Base-by-base conservation (phyloP, 2,888 invertebrate species). In the Litoditis marina region DNA sequence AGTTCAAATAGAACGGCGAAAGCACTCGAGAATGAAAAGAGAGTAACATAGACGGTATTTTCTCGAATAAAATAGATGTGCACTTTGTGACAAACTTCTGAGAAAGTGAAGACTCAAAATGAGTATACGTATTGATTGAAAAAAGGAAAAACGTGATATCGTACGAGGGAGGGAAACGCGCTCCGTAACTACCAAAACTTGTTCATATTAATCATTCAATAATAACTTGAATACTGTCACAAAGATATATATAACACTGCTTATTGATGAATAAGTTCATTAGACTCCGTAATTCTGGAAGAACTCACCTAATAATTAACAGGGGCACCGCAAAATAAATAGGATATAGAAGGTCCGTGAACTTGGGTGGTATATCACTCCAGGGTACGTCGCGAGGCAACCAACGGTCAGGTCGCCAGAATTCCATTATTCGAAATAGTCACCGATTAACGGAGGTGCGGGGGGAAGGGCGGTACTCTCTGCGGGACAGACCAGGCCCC, bases 301-400 rank as follows among this genome's bases (percentile, higher is more conserved):
- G 30, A 47, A 30, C 60, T 31, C 54, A 68, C 70, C 70, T 66
- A 42, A 78, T 60, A 32, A 74, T 50, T 11, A 79, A 64, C 22
- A 79, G 57, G 0, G 77, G 78, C 44, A 78, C 47, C 11, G 77
- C 73, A 42, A 78, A 60, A 55, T 76, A 78, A 25, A 79, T 66
- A n/a, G 78, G 76, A 11, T 69, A 68, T 42, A 72, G 36, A 7
- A 79, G 71, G 58, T 79, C 76, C 31, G 60, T 42, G 63, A 73
- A 68, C 28, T 72, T 66, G 6, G 77, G 59, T 30, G 79, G 79
- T 8, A 79, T 57, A 22, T 73, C 62, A 0, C 63, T 53, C 78
- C 78, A 79, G 1, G 69, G 61, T 27, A 74, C 72, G 51, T 73
- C 69, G 13, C 77, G 62, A 5, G 79, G 79, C 51, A 79, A 68